These are phyloP conservation scores for Botia kubotai DNA, from an alignment of 2,797 vertebrate genomes.

Conservation along the genomic window DNA sequence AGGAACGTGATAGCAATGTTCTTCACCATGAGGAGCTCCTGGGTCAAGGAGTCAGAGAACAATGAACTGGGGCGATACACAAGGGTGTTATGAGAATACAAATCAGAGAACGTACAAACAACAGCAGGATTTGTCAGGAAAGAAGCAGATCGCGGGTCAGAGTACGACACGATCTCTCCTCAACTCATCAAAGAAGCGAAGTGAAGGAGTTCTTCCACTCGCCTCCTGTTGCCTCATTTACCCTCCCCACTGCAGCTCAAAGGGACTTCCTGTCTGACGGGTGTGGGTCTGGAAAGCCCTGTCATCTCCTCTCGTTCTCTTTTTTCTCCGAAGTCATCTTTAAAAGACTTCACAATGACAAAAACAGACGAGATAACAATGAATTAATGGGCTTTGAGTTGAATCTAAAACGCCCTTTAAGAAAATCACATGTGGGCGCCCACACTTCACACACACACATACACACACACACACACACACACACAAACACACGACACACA, in stretches of 20 bases:
- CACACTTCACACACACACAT: not conserved
- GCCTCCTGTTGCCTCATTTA: constrained; percentile 14
- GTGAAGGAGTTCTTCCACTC: not conserved
- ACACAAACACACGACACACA: not conserved
- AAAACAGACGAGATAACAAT: not conserved
- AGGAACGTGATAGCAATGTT: not conserved
- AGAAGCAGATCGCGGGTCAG: not conserved
- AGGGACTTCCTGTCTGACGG: not conserved
- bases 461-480: constrained; percentile 7
- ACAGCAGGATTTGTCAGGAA: not conserved
- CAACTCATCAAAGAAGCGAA: constrained; percentile 12
- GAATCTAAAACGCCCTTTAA: constrained; percentile 37
- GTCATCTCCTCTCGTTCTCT: not conserved
- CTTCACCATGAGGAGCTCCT: not conserved
- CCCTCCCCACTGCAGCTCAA: not conserved
- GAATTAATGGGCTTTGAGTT: constrained; percentile 24
- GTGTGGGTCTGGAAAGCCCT: not conserved
- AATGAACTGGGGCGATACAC: not conserved
- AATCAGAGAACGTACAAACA: not conserved
- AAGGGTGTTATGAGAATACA: not conserved
- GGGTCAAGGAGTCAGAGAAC: constrained; percentile 5
- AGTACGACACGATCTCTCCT: not conserved
- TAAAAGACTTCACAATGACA: not conserved
- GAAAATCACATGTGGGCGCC: not conserved
- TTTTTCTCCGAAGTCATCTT: not conserved